Base-by-base conservation (phyloP, 2,797 vertebrate genomes). In the Acanthurus tractus region DNA sequence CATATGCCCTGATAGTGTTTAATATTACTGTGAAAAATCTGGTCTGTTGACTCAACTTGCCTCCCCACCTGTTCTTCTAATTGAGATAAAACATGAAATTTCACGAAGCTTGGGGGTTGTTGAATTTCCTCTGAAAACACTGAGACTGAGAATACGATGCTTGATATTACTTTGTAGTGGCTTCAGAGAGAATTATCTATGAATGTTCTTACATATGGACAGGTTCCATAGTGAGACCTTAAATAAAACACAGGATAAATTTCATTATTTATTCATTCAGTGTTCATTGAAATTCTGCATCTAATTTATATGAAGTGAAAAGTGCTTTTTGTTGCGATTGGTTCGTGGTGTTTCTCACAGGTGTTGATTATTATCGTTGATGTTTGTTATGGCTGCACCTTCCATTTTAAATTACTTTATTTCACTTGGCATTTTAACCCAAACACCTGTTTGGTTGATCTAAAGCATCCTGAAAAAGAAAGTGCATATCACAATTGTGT, bases 1-100 rank as follows among this genome's bases (percentile, higher is more conserved):
- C 38, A 11, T 48, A 44, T 74, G n/a, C 18, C 22, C 23, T 45
- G 36, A 52, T 22, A 34, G 23, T 12, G 17, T 42, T 78, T 57
- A 38, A 55, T 34, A 17, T 63, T 20, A 8, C 12, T 58, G 46
- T 55, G 11, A 76, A 34, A 36, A 29, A 65, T 42, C 8, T 23
- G 0, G 7, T 56, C 63, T 40, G 20, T 15, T 62, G 44, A 50
- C 11, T 0, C 12, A 8, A 17, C 29, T 29, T 14, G 15, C 9
- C n/a, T 53, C 29, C 7, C 29, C 40, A 40, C 10, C 2, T 53
- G 38, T 17, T 59, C 8, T 44, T 57, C 15, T 20, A 34, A 63
- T 48, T n/a, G 0, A 20, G 23, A 52, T 57, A 25, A 67, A 66
- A 50, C 6, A 5, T 6, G 3, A 13, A 70, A 23, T 22, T 66